Conservation (phyloP, 2,797 vertebrate genomes). For the Falco biarmicus region DNA sequence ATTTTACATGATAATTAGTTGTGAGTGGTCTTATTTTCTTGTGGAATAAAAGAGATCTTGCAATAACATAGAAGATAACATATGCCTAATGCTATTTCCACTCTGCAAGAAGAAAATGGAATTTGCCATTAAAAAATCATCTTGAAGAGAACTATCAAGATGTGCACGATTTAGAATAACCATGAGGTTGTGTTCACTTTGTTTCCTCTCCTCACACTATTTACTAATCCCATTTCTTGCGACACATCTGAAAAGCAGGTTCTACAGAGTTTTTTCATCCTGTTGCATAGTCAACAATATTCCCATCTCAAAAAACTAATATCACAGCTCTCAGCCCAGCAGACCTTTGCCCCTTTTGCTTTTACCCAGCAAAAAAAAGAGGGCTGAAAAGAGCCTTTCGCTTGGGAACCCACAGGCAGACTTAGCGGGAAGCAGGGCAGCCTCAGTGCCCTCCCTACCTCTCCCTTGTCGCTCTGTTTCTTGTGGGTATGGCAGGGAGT, state of each 20-base stretch:
- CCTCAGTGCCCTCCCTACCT: neutral
- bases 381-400: neutral
- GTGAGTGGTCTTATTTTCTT: conserved; percentile 32
- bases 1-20: conserved; percentile 23
- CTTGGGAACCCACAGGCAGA: neutral
- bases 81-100: neutral
- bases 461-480: neutral
- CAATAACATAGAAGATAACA: neutral
- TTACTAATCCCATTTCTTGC: neutral
- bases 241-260: neutral
- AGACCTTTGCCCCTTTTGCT: neutral
- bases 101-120: neutral
- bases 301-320: neutral
- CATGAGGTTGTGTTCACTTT: neutral
- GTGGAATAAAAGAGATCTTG: neutral
- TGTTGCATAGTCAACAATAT: neutral
- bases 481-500: neutral
- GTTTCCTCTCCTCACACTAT: neutral
- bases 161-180: neutral
- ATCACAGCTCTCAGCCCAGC: neutral
- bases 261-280: neutral
- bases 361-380: neutral
- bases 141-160: neutral
- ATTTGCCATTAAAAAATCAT: neutral
- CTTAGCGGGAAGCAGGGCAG: neutral